Conservation (phyloP, 2,113 vertebrate species). For the Silurus meridionalis region DNA sequence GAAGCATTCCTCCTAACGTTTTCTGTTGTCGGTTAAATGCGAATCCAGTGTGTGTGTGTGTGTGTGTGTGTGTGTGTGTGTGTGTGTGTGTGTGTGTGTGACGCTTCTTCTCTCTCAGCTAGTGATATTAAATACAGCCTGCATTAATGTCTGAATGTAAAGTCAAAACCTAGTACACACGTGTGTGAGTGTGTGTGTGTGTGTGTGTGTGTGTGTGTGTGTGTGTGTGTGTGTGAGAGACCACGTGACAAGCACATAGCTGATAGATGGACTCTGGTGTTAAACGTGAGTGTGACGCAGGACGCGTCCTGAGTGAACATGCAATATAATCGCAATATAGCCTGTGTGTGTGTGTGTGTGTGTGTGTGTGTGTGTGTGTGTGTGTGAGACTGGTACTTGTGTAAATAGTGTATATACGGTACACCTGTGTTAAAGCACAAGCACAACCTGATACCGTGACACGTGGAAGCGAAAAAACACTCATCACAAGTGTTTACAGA, state of each 20-base stretch:
- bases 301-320: not conserved
- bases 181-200: slow-evolving; percentile 1
- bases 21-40: not conserved
- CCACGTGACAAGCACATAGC: slow-evolving; percentile 31
- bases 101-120: slow-evolving; percentile 51
- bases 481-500: not conserved
- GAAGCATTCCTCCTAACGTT: not conserved
- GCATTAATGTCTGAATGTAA: slow-evolving; percentile 61
- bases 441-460: not conserved
- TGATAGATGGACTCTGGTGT: slow-evolving; percentile 43
- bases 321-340: slow-evolving; percentile 11
- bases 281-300: slow-evolving; percentile 54
- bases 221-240: slow-evolving; percentile 30
- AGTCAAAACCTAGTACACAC: slow-evolving; percentile 46
- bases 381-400: not conserved
- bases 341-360: slow-evolving; percentile 2
- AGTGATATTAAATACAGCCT: slow-evolving; percentile 47
- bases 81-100: too few relatives aligned
- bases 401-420: slow-evolving; percentile 21
- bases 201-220: slow-evolving; percentile 13
- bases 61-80: too few relatives aligned
- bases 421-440: not conserved
- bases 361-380: not conserved
- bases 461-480: too few relatives aligned
- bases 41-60: not conserved